phyloP scores from a whole-genome alignment of 2,797 vertebrate genomes.

The Catharus ustulatus region DNA sequence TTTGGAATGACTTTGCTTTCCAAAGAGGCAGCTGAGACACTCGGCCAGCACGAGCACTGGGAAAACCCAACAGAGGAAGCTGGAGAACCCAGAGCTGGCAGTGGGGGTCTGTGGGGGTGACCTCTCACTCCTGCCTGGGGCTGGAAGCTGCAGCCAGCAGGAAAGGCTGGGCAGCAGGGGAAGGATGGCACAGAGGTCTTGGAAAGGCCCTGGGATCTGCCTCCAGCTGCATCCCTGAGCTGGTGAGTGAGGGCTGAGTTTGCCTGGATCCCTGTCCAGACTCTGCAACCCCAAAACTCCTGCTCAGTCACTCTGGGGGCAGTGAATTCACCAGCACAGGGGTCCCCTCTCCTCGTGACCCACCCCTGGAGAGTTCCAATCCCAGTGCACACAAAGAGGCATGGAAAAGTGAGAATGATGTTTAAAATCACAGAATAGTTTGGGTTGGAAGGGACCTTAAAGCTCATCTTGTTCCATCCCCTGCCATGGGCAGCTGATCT shows the following conservation, averaged over 20 bases:
- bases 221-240: background rate
- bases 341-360: background rate
- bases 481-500: background rate
- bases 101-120: rapidly evolving
- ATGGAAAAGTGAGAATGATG: background rate
- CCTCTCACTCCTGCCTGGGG: background rate
- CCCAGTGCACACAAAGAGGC: background rate
- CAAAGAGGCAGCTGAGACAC: background rate
- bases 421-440: background rate
- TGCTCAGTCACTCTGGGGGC: background rate
- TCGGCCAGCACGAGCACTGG: rapidly evolving
- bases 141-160: background rate
- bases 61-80: rapidly evolving
- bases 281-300: background rate
- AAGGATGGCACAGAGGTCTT: background rate
- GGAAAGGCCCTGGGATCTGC: background rate
- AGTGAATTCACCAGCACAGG: background rate
- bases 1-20: background rate
- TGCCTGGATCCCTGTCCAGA: background rate
- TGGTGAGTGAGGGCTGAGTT: background rate
- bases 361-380: background rate
- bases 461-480: background rate
- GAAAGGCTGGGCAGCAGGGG: background rate
- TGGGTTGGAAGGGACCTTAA: background rate
- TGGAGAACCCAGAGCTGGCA: background rate